Base-by-base conservation (phyloP, 2,113 vertebrate species). In the Callionymus lyra region DNA sequence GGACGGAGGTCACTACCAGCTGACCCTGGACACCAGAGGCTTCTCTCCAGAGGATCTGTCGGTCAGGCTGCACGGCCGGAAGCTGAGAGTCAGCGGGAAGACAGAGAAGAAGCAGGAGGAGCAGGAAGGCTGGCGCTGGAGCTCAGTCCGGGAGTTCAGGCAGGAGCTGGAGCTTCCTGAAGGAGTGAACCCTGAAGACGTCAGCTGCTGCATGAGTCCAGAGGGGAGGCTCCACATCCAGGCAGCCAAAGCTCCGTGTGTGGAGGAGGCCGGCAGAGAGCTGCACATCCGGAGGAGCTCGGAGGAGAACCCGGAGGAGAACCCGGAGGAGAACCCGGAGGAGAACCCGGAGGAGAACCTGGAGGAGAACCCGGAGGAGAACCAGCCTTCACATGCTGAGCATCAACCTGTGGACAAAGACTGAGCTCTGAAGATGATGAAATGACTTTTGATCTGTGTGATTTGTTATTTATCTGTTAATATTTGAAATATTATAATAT, bases 101-200 rank as follows among this genome's bases (percentile, higher is more conserved):
- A 77, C 76, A 0, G 84, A 87, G 70, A 84, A 75, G 53, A 85
- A 82, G 58, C 68, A 77, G 59, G 84, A 86, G 1, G 77, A 82
- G 4, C 73, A 73, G 10, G 73, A 72, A 36, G 82, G 84, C 53
- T 82, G 74, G 0, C 85, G 56, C 73, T 82, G 81, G 0, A 82
- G 72, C 77, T 54, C 53, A 43, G 68, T 72, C 34, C 74, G 84
- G 49, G 82, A 87, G 78, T 87, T 87, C 73, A 66, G 76, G 43
- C 84, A 87, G 64, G 85, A 86, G 75, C 68, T 87, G 6, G 53
- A 84, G 36, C 81, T 87, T 41, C 85, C 84, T 0, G 59, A 76
- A 1, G 80, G 68, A 6, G 76, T 87, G 1, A 53, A 65, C 16
- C 68, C 83, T 0, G 79, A 81, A 34, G 4, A 59, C 2, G 75